Base-by-base conservation (phyloP, 2,888 invertebrate genomes). In the Epistrophe eligans region DNA sequence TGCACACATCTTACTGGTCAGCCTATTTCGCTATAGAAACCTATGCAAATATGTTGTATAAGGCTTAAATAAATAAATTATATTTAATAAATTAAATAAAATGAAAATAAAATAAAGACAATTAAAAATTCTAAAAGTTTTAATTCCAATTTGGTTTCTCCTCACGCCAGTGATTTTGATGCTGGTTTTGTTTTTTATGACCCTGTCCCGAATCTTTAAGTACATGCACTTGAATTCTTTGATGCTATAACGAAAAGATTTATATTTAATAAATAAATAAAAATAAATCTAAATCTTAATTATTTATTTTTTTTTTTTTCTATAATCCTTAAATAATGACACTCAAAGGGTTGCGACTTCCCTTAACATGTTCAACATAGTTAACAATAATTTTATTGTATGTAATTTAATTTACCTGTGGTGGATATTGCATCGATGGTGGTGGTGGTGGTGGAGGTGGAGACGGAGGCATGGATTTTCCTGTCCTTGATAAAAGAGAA, bases 401-500 rank as follows among this genome's bases (percentile, higher is more conserved):
- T 55, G 4, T 28, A 24, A 24, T 19, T 19, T 50, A 52, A 52
- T 17, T 24, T 66, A 84, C 84, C 77, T 77, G 72, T 3, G 67
- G 67, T 55, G 66, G 84, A 73, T 80, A 62, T 10, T 38, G 50
- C 43, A 62, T 50, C 6, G 66, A 67, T 32, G 32, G 32, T 32
- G 6, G 9, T 15, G 32, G 7, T 2, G 35, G 35, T 8, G 45
- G 45, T 4, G 60, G 77, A 1, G 81, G 62, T 40, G 58, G 72
- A 28, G 71, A 55, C 9, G 50, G 66, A 28, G 76, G 35, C 19
- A 81, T 28, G 9, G 32, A 73, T 17, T 62, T 72, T 7, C 35
- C 77, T n/a, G 81, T 85, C 15, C 67, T 84, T 13, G 77, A 76
- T n/a, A 84, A 72, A 11, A 84, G 28, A 0, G 72, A 19, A 43